Evolutionary conservation across 2,797 vertebrate species (phyloP), one percentile per base, ranked within the genome.

Genomic region (Muraenolepis orangiensis): DNA sequence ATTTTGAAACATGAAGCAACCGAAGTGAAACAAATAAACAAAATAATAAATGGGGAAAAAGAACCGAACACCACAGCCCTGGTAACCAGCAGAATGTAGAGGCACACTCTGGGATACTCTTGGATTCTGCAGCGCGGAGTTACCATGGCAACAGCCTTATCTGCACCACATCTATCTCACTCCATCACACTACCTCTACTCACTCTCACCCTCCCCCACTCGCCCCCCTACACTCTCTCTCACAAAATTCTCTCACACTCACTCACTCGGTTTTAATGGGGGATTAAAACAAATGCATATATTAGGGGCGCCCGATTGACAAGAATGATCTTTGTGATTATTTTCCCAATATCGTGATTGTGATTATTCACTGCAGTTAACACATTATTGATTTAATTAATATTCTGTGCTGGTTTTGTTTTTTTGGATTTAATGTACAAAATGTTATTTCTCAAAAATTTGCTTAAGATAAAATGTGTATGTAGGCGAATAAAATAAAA

Each of bases 141-240:
- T 84, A 64, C 86, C 85, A 88, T 86, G 82, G 87, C 83, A 90
- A 91, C 88, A 84, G 66, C 73, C 57, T 72, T 72, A 77, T 78
- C 78, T 72, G 71, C 46, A 80, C 71, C 68, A 77, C 76, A 61
- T 71, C 46, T 73, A 68, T 36, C 72, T 31, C 61, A 42, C 28
- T 29, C 26, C 66, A 26, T 64, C 57, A 57, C 18, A 57, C 51
- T 57, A 26, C n/a, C 57, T 64, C 57, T 13, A 26, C 14, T 46
- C 57, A 26, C 57, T 8, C 57, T 64, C 57, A 2, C 46, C 14
- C 18, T 57, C 46, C 23, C 20, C 23, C 51, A 23, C 57, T 23
- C 57, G 11, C n/a, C n/a, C 40, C 18, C 32, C 3, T 7, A 34
- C 32, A 34, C n/a, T n/a, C n/a, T n/a, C n/a, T n/a, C n/a, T n/a